Evolutionary conservation across 1,140 invertebrate species (phyloP).

Genomic region (Lucilia sericata): DNA sequence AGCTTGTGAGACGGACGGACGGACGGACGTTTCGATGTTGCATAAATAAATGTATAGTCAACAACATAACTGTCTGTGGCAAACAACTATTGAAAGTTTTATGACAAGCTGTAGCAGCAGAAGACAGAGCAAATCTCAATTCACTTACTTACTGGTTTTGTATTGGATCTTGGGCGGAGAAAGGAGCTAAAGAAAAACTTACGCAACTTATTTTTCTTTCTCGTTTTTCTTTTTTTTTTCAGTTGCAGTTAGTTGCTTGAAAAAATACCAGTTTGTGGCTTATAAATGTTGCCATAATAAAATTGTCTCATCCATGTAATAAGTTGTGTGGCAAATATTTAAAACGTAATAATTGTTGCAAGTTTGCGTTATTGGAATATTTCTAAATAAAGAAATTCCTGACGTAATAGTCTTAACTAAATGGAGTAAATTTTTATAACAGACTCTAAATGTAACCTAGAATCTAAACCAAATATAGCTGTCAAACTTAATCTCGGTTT

Average conservation of each 20-base stretch:
- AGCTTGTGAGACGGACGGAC: too few relatives aligned
- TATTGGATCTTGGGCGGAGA: not conserved
- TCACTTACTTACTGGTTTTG: not conserved
- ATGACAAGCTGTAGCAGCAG: too few relatives aligned
- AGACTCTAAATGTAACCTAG: too few relatives aligned
- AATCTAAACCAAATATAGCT: too few relatives aligned
- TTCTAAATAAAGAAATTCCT: not conserved
- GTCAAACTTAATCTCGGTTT: too few relatives aligned
- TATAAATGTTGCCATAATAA: not conserved
- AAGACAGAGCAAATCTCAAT: not conserved
- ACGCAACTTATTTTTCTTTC: not conserved
- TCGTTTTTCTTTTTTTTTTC: too few relatives aligned
- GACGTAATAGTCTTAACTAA: too few relatives aligned
- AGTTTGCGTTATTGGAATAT: not conserved
- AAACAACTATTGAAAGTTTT: constrained; percentile 32
- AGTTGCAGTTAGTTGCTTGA: too few relatives aligned
- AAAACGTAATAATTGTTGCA: not conserved
- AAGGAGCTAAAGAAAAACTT: not conserved
- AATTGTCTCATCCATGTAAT: not conserved
- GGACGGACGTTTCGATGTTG: too few relatives aligned
- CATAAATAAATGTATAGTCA: constrained; percentile 14
- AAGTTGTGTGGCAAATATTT: not conserved
- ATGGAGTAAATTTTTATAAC: too few relatives aligned
- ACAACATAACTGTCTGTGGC: constrained; percentile 24
- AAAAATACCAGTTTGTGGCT: not conserved